These are phyloP conservation scores for Casuarius casuarius DNA, from an alignment of 2,113 vertebrate genomes.

Conservation along the genomic window DNA sequence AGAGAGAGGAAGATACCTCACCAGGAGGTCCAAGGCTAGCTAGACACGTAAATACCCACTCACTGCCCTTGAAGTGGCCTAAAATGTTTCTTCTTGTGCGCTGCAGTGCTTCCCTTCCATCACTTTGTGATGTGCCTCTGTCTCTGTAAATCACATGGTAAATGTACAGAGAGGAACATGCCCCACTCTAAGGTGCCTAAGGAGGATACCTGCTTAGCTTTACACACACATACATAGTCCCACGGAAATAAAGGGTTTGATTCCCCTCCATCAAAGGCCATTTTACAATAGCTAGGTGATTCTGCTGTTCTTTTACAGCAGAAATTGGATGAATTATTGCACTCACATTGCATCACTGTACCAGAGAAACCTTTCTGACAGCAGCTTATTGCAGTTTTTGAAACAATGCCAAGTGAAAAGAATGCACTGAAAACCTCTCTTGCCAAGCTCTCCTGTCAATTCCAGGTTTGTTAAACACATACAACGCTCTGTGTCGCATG, in stretches of 20 bases:
- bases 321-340: neutral
- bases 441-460: neutral
- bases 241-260: neutral
- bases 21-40: neutral
- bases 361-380: neutral
- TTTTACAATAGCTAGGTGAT: neutral
- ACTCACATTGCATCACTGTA: neutral
- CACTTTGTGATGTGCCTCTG: neutral
- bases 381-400: neutral
- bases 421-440: neutral
- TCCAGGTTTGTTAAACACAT: neutral
- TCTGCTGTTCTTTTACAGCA: neutral
- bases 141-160: neutral
- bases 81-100: neutral
- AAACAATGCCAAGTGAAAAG: neutral
- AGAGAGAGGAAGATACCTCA: neutral
- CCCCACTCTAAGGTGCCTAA: rapidly evolving
- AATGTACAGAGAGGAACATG: neutral
- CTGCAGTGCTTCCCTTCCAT: neutral
- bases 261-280: neutral
- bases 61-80: neutral
- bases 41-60: neutral
- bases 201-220: neutral
- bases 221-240: neutral
- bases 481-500: neutral